Percentiles rank a stretch among this genome's conserved stretches.
These are phyloP conservation scores for Epinotia nisella DNA, from an alignment of 2,888 invertebrate species.

Conservation along the genomic window DNA sequence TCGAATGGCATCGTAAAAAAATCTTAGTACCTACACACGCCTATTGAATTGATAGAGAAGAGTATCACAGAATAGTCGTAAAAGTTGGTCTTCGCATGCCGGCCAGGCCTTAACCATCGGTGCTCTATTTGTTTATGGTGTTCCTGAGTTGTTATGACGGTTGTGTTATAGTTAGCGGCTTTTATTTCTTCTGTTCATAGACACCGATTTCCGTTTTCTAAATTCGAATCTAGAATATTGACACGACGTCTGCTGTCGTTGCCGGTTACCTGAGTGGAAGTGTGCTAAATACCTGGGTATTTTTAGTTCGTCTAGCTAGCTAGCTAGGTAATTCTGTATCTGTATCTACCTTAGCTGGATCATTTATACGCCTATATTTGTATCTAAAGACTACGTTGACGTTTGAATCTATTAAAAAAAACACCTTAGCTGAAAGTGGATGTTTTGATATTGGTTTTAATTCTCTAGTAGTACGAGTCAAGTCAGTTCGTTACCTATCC, in stretches of 20 bases:
- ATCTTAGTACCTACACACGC: no score
- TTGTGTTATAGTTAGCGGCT: conserved; percentile 25
- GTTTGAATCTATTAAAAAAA: not conserved
- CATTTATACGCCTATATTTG: not conserved
- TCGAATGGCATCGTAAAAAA: no score
- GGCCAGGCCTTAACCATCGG: conserved; percentile 17
- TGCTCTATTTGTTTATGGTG: conserved; percentile 23
- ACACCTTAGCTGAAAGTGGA: no score
- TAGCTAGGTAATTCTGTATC: conserved; percentile 3
- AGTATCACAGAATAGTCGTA: no score
- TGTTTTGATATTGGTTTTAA: no score
- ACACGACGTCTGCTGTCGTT: conserved; percentile 5
- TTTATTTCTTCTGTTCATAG: conserved; percentile 31
- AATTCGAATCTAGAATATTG: conserved; percentile 33
- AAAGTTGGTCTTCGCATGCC: not conserved
- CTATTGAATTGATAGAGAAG: no score
- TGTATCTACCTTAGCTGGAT: not conserved
- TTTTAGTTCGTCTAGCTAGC: conserved; percentile 21
- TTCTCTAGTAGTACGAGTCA: no score
- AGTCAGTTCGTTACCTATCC: no score
- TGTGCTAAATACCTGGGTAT: conserved; percentile 33
- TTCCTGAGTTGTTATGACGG: conserved; percentile 25
- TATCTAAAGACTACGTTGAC: not conserved
- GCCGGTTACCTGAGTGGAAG: conserved; percentile 26
- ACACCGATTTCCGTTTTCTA: conserved; percentile 32